phyloP scores from a whole-genome alignment of 2,797 vertebrate genomes.

The Poecile montanus region DNA sequence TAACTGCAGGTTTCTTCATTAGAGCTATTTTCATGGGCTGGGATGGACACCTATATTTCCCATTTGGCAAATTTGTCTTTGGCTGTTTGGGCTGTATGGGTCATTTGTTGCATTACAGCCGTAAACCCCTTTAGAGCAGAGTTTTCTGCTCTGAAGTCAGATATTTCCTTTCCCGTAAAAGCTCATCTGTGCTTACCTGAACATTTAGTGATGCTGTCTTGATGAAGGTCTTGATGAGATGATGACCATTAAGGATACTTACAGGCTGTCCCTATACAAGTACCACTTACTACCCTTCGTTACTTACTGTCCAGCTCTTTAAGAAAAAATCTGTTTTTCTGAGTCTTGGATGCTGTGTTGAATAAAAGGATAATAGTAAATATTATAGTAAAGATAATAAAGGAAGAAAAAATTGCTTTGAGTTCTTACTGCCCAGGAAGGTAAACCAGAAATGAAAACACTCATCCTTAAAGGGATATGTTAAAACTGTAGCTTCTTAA shows the following conservation, averaged over 20 bases:
- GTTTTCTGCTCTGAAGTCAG: neutral
- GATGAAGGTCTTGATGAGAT: slow-evolving; percentile 85
- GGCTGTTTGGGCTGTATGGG: neutral
- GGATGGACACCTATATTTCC: neutral
- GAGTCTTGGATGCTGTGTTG: neutral
- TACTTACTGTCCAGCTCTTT: slow-evolving; percentile 17
- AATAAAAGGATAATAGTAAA: neutral
- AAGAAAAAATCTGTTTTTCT: neutral
- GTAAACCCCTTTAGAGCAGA: neutral
- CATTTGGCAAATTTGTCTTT: neutral
- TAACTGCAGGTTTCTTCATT: neutral
- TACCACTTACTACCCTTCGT: slow-evolving; percentile 85
- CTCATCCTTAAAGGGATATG: neutral
- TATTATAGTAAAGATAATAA: neutral
- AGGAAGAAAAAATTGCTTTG: neutral
- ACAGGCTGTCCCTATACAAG: slow-evolving; percentile 84
- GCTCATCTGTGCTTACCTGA: slow-evolving; percentile 54
- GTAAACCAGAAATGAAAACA: neutral
- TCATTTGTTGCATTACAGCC: neutral
- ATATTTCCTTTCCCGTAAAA: neutral
- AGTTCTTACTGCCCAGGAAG: neutral
- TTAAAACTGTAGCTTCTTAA: neutral
- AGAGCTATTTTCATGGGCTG: neutral
- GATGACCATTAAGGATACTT: slow-evolving; percentile 85
- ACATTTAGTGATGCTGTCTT: slow-evolving; percentile 82